Evolutionary conservation across 2,888 invertebrate genomes (phyloP).

Genomic region (Oxystoma pomonae): DNA sequence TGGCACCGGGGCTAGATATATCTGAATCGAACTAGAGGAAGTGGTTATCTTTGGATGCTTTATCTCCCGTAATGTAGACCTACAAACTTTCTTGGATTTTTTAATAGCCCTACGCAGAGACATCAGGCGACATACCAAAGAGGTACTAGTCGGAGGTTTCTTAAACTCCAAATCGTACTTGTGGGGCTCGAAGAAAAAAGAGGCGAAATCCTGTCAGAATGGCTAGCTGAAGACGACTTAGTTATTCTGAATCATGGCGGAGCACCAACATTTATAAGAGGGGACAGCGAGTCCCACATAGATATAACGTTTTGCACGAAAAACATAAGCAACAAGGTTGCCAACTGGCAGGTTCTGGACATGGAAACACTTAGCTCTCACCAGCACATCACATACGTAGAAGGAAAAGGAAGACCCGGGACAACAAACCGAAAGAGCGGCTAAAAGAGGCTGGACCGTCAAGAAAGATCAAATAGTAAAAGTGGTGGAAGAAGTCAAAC

Average conservation of each 20-base stretch:
- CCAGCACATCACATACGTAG: constrained; percentile 6
- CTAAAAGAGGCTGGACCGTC: not conserved
- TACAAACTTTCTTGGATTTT: not conserved
- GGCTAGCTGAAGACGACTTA: not conserved
- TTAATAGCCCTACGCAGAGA: not conserved
- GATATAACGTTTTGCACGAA: constrained; percentile 10
- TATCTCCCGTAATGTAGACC: not conserved
- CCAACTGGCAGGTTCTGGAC: constrained; percentile 12
- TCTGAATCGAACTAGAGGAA: not conserved
- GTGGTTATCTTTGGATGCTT: not conserved
- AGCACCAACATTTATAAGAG: constrained; percentile 10
- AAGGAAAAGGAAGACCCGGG: constrained; percentile 7
- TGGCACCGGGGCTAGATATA: not conserved
- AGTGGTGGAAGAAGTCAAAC: not conserved
- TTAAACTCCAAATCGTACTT: constrained; percentile 14
- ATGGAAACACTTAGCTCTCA: constrained; percentile 11
- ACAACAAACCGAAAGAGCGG: not conserved
- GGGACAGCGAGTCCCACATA: constrained; percentile 7
- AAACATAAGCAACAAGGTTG: not conserved
- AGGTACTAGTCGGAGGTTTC: constrained; percentile 6
- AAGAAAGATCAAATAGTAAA: constrained; percentile 2
- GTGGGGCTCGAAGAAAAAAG: constrained; percentile 13
- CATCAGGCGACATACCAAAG: constrained; percentile 1
- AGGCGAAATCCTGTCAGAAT: too few species aligned
- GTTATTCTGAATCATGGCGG: too few species aligned